Conservation (phyloP, 2,888 invertebrate genomes). For the Rotaria macrura region DNA sequence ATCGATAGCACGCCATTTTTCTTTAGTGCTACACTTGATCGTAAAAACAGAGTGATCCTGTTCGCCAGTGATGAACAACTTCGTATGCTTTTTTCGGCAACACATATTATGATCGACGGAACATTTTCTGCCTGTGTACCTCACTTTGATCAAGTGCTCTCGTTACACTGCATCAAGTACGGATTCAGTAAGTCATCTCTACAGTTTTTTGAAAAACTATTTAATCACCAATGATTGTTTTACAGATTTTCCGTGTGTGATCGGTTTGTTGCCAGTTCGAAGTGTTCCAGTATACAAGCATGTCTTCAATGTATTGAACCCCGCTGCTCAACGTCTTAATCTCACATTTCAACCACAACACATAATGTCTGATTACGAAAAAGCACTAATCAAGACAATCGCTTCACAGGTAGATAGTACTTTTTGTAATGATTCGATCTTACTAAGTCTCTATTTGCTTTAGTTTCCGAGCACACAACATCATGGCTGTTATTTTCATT, state of each 20-base stretch:
- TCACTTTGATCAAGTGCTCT: neutral
- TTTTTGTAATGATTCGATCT: neutral
- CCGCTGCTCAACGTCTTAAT: neutral
- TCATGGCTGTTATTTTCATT: neutral
- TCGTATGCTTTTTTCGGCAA: neutral
- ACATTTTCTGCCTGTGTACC: neutral
- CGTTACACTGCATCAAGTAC: neutral
- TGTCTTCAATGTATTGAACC: neutral
- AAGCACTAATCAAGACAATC: neutral
- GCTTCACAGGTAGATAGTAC: neutral
- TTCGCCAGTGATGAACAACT: neutral
- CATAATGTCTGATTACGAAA: neutral
- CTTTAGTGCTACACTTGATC: neutral
- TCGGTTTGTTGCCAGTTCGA: neutral
- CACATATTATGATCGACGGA: constrained; percentile 6
- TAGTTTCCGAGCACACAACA: neutral
- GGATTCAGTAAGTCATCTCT: neutral
- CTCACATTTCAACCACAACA: neutral
- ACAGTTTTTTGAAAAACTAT: neutral
- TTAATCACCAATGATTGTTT: neutral
- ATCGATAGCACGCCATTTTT: neutral
- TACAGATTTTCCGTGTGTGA: neutral
- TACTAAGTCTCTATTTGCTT: neutral
- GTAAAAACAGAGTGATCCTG: neutral
- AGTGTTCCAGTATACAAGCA: neutral